Conservation (phyloP, 1,140 invertebrate genomes). For the Asbolus verrucosus region DNA sequence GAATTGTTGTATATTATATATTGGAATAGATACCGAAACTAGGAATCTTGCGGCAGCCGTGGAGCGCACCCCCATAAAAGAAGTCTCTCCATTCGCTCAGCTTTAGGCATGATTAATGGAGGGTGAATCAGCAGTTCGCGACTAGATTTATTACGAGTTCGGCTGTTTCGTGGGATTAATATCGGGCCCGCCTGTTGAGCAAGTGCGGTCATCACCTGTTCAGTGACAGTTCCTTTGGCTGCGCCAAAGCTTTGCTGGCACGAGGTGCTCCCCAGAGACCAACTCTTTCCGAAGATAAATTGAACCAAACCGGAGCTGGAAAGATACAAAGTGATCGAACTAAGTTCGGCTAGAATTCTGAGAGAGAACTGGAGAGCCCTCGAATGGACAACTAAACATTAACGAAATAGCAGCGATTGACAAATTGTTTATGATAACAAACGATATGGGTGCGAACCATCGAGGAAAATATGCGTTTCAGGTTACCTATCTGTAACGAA, state of each 20-base stretch:
- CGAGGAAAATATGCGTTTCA: no score
- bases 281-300: constrained; percentile 43
- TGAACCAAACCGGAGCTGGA: constrained; percentile 14
- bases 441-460: no score
- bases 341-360: constrained; percentile 6
- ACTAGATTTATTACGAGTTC: constrained; percentile 49
- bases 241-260: constrained; percentile 33
- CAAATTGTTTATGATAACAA: no score
- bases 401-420: no score
- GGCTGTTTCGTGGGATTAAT: constrained; percentile 50
- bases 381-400: constrained; percentile 1
- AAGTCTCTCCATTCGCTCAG: constrained; percentile 24
- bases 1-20: no score
- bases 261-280: constrained; percentile 20
- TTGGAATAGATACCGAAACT: no score
- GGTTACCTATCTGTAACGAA: no score
- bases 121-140: constrained; percentile 51
- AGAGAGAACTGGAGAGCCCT: constrained; percentile 5
- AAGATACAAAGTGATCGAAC: constrained; percentile 40
- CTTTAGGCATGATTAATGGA: constrained; percentile 51
- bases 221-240: constrained; percentile 44
- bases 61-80: constrained; percentile 24
- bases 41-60: constrained; percentile 6
- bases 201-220: constrained; percentile 47
- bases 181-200: constrained; percentile 51